Percentiles rank a stretch among this genome's conserved stretches.
These are phyloP conservation scores for Oligia latruncula DNA, from an alignment of 2,888 invertebrate species.

Conservation along the genomic window DNA sequence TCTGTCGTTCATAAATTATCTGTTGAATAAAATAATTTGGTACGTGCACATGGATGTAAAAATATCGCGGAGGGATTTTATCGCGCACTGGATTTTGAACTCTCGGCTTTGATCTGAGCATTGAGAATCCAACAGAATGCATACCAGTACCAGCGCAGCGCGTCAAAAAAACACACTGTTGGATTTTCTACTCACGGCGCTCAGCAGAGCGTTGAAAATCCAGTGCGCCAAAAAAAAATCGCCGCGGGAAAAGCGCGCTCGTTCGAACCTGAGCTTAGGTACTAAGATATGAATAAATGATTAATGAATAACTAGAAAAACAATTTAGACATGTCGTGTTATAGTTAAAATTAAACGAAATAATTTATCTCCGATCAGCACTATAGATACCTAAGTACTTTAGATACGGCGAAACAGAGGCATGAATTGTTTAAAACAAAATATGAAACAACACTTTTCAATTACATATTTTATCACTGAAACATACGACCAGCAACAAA, in stretches of 20 bases:
- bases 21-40: too few species aligned
- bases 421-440: conserved; percentile 17
- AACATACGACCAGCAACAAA: conserved; percentile 15
- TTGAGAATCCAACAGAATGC: too few species aligned
- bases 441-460: conserved; percentile 11
- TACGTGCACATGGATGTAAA: neutral
- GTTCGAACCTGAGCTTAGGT: neutral
- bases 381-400: conserved; percentile 18
- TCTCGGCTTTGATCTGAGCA: too few species aligned
- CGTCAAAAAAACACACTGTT: too few species aligned
- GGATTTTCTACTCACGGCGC: neutral
- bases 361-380: conserved; percentile 20
- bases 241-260: neutral
- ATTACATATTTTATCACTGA: conserved; percentile 9
- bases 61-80: neutral
- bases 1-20: conserved; percentile 14
- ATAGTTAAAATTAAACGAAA: neutral
- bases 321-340: too few species aligned
- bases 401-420: conserved; percentile 10
- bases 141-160: too few species aligned
- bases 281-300: too few species aligned
- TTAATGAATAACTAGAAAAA: neutral
- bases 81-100: neutral
- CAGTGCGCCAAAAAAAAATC: neutral
- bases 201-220: neutral